phyloP scores from a whole-genome alignment of 2,888 invertebrate genomes.

The Malthinus flaveolus region DNA sequence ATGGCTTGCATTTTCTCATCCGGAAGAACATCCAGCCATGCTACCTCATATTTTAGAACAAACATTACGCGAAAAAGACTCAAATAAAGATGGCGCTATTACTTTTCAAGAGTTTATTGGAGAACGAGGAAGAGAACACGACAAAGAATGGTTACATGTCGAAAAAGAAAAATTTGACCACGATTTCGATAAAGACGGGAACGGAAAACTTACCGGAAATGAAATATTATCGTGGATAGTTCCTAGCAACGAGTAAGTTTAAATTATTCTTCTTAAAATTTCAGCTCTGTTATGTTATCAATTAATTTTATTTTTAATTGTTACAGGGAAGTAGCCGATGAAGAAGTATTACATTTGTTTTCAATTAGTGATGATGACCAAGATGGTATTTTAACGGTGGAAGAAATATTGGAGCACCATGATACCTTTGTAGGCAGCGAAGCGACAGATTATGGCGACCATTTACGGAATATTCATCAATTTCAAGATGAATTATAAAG shows the following conservation, averaged over 20 bases:
- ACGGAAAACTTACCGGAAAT: constrained; percentile 75
- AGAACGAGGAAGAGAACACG: constrained; percentile 67
- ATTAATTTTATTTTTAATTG: constrained; percentile 3
- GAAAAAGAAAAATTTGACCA: constrained; percentile 85
- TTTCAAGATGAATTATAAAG: constrained; percentile 79
- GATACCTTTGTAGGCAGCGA: constrained; percentile 92
- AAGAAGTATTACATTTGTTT: constrained; percentile 90
- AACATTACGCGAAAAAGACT: constrained; percentile 84
- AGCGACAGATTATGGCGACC: constrained; percentile 86
- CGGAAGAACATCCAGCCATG: constrained; percentile 92
- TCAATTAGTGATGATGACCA: constrained; percentile 83
- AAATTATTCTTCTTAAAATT: not conserved
- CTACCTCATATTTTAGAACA: constrained; percentile 76
- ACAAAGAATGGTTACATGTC: constrained; percentile 71
- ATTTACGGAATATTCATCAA: constrained; percentile 76
- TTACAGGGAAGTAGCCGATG: constrained; percentile 79
- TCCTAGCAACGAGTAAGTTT: constrained; percentile 84
- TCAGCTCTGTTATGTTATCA: not conserved
- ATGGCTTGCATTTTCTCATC: constrained; percentile 88
- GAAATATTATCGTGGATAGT: constrained; percentile 91
- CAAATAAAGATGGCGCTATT: constrained; percentile 79
- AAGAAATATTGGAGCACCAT: constrained; percentile 82
- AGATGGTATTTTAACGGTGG: constrained; percentile 75
- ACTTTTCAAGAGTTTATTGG: constrained; percentile 85
- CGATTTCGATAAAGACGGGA: constrained; percentile 81